Base-by-base conservation (phyloP, 2,888 invertebrate species). In the Drosophila buzzatii region DNA sequence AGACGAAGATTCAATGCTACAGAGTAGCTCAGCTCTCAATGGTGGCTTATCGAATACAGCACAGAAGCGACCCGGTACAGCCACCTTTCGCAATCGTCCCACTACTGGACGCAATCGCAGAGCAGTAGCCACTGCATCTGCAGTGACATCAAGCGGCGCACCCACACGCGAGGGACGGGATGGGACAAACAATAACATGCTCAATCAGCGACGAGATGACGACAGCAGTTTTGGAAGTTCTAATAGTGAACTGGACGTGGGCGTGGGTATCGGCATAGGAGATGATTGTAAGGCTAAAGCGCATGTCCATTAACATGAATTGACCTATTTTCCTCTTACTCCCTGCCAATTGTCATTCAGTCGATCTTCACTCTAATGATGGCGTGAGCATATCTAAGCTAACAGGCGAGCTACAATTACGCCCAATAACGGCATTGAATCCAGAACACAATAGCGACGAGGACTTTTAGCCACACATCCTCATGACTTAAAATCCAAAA, bases 171-270 rank as follows among this genome's bases (percentile, higher is more conserved):
- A 33, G 7, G 20, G n/a, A 4, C 74, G 66, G 10, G 18, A 39
- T 27, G 41, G 12, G 0, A 69, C 79, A 1, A 75, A 75, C 18
- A 84, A 55, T 62, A 81, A 68, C 27, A 74, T 74, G 72, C 53
- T 81, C 3, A 78, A 67, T 5, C 74, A 79, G 3, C 75, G 70
- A 12, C 84, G 85, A 7, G 86, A 91, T 10, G 91, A 92, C 57
- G 92, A 93, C 63, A 93, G 93, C 79, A 91, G 92, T 20, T 90
- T 93, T 31, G 92, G 91, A 31, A 93, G 93, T 70, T 91, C 92
- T 1, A 92, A 92, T 18, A 93, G 93, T 71, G 93, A 93, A 31
- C 73, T 92, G 18, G 92, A 92, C 59, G 86, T 93, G 58, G 90
- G 89, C 18, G 81, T 91, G 63, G 85, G 81, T 6, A 65, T 60